A percentile compares a stretch with the other conserved stretches of the same genome.
phyloP scores from a whole-genome alignment of 2,888 invertebrate genomes.

The Agrochola litura region DNA sequence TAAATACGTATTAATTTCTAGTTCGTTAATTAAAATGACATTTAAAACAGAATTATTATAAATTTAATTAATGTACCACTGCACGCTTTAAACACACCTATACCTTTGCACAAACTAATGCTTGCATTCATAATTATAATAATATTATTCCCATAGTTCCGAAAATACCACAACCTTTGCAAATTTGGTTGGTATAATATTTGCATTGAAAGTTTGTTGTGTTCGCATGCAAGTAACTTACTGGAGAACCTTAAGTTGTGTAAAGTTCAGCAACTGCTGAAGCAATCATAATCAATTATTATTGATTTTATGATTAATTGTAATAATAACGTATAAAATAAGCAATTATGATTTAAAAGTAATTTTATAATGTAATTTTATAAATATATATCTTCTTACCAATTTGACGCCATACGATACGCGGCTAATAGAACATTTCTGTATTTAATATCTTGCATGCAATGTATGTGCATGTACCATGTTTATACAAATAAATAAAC shows the following conservation, averaged over 20 bases:
- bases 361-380: too few species aligned
- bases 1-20: neutral
- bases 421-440: too few species aligned
- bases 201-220: conserved; percentile 42
- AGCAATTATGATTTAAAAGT: too few species aligned
- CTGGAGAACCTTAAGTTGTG: conserved; percentile 16
- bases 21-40: neutral
- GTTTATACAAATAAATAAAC: too few species aligned
- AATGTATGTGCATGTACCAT: too few species aligned
- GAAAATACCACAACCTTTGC: conserved; percentile 41
- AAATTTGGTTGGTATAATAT: conserved; percentile 46
- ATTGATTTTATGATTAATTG: too few species aligned
- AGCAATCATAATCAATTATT: too few species aligned
- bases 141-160: conserved; percentile 14
- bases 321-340: too few species aligned
- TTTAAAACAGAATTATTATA: neutral
- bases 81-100: neutral
- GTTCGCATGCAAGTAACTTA: conserved; percentile 12
- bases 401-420: too few species aligned
- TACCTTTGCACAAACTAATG: conserved; percentile 8
- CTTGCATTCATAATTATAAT: conserved; percentile 39
- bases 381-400: too few species aligned
- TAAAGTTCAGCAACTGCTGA: conserved; percentile 24
- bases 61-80: conserved; percentile 3
- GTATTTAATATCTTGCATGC: too few species aligned